Conservation (phyloP, 2,797 vertebrate genomes). For the Phoebastria nigripes region DNA sequence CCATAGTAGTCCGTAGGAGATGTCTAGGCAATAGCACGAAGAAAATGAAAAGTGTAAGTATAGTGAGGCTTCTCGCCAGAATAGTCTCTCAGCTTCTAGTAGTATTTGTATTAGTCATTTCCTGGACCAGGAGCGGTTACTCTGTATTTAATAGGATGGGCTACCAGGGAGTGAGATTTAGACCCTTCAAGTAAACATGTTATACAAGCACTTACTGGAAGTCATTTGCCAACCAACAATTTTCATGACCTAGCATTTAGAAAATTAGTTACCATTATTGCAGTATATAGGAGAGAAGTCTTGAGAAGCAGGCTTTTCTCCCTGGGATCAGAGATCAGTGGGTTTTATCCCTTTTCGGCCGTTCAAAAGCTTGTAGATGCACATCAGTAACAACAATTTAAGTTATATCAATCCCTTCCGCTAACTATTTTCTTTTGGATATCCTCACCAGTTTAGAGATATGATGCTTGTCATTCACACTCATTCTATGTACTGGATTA, state of each 20-base stretch:
- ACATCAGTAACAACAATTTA: background rate
- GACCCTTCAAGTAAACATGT: background rate
- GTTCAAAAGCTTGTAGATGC: background rate
- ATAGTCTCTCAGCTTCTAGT: background rate
- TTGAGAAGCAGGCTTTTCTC: background rate
- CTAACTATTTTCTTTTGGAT: background rate
- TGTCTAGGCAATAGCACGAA: background rate
- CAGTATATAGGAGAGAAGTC: background rate
- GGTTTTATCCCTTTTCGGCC: background rate
- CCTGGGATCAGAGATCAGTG: background rate
- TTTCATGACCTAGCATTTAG: background rate
- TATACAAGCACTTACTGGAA: background rate
- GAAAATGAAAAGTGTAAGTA: background rate
- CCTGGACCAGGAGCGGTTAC: background rate
- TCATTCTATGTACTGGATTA: background rate
- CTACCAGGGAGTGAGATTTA: background rate
- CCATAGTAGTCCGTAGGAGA: background rate
- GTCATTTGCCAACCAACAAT: background rate
- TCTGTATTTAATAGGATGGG: background rate
- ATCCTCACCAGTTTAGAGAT: background rate
- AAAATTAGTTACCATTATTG: background rate
- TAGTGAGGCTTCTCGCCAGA: background rate
- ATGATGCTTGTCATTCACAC: background rate
- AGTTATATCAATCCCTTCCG: background rate
- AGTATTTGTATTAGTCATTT: background rate